Percentiles rank a stretch among this genome's conserved stretches.
Evolutionary conservation across 2,888 invertebrate genomes (phyloP).

Genomic region (Stenodema calcarata): DNA sequence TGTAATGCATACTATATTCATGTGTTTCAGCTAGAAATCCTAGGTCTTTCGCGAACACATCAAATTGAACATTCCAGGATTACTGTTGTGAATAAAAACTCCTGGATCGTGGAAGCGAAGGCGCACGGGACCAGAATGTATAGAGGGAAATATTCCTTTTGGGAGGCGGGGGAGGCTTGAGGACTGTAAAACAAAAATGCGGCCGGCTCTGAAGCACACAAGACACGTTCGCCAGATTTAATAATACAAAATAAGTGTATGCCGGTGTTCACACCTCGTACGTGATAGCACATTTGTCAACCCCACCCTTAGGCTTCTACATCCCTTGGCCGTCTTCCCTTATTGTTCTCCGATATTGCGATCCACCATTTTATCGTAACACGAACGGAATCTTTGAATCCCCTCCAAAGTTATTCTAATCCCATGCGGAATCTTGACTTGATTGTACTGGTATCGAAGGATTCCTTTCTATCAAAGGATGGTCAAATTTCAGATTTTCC

Average conservation of each 20-base stretch:
- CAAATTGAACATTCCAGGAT: not conserved
- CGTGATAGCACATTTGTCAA: constrained; percentile 31
- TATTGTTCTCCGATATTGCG: constrained; percentile 38
- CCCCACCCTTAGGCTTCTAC: not conserved
- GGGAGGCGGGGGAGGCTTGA: not conserved
- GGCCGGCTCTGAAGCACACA: constrained; percentile 12
- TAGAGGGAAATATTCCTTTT: constrained; percentile 1
- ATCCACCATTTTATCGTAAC: not conserved
- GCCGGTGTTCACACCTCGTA: constrained; percentile 37
- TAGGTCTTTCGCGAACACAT: not conserved
- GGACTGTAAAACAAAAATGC: constrained; percentile 14
- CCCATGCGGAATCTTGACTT: not conserved
- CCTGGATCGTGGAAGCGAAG: not conserved
- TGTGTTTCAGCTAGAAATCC: not conserved
- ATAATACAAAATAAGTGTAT: constrained; percentile 48
- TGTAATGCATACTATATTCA: no score
- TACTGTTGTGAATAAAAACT: not conserved
- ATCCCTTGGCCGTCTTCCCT: constrained; percentile 1
- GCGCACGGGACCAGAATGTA: not conserved
- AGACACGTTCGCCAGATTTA: constrained; percentile 40
- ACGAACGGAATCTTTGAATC: constrained; percentile 19
- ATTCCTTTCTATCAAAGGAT: no score
- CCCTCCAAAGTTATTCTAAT: not conserved
- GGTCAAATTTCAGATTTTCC: no score
- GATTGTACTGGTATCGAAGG: not conserved